Base-by-base conservation (phyloP, 1,140 invertebrate genomes). In the Drosophila asahinai region DNA sequence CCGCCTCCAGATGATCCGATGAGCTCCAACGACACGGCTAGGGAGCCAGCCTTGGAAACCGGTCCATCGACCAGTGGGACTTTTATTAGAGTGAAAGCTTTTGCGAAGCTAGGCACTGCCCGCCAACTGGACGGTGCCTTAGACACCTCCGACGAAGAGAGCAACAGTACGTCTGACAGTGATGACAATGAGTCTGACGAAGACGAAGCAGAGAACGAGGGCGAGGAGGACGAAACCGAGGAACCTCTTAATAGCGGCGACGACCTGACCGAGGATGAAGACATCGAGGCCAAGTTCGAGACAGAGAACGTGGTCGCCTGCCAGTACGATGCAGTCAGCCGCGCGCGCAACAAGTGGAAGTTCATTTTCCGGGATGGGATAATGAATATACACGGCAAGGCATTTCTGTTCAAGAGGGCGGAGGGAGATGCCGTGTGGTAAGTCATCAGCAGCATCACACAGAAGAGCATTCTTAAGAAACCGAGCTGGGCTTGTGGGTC, bases 311-410 rank as follows among this genome's bases (percentile, higher is more conserved):
- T n/a, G 19, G 19, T 25, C 2, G 54, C 54, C 19, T 57, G 54
- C 33, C 54, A 57, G 36, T 57, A 57, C 19, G 54, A 57, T 57
- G 36, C 19, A 0, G 54, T 57, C 2, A 57, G 19, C 14, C 54
- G 54, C 1, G n/a, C 54, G 4, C 54, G 54, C 36, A 57, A 57
- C 54, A 57, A 57, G 36, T 57, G 54, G 54, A 57, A 57, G 54
- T 57, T 57, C 14, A 12, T 40, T n/a, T 25, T 57, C 5, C 36
- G 54, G 2, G 36, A 57, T 1, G 54, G 54, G 14, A 57, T 57
- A 9, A 57, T 57, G 54, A 57, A 40, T 36, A n/a, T 57, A 1
- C 2, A 57, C 14, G 54, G 36, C 54, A 57, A 57, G 54, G 54
- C 40, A 15, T 57, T 57, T 25, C 1, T 57, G 14, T 57, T 57